These are phyloP conservation scores for Pavo muticus DNA, from an alignment of 2,113 vertebrate species.

Conservation along the genomic window DNA sequence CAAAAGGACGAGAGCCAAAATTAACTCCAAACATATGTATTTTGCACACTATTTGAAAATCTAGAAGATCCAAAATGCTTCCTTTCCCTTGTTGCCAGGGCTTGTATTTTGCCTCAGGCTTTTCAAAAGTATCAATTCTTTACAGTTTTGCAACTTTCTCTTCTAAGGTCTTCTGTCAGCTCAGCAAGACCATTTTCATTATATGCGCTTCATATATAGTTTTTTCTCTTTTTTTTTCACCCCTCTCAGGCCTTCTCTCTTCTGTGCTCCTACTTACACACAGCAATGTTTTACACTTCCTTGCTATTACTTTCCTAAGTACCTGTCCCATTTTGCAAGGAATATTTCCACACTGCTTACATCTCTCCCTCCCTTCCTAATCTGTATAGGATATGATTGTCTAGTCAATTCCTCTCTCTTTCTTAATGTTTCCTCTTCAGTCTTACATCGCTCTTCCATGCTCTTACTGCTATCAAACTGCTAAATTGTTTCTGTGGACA, in stretches of 20 bases:
- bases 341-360: background rate
- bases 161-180: background rate
- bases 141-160: background rate
- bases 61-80: background rate
- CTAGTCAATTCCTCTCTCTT: background rate
- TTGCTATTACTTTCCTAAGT: background rate
- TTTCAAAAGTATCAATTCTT: background rate
- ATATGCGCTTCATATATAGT: background rate
- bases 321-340: background rate
- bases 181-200: background rate
- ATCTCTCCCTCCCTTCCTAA: background rate
- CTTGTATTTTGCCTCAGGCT: background rate
- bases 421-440: background rate
- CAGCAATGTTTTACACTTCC: background rate
- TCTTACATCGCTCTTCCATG: background rate
- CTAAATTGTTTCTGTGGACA: background rate
- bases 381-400: background rate
- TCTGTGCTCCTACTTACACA: background rate
- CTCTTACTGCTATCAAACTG: background rate
- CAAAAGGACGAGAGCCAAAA: background rate
- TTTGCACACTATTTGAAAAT: background rate
- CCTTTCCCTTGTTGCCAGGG: background rate
- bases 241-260: background rate
- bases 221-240: background rate
- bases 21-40: background rate